Evolutionary conservation across 1,140 invertebrate species (phyloP), one percentile per base, ranked within the genome.

Genomic region (Riptortus pedestris): DNA sequence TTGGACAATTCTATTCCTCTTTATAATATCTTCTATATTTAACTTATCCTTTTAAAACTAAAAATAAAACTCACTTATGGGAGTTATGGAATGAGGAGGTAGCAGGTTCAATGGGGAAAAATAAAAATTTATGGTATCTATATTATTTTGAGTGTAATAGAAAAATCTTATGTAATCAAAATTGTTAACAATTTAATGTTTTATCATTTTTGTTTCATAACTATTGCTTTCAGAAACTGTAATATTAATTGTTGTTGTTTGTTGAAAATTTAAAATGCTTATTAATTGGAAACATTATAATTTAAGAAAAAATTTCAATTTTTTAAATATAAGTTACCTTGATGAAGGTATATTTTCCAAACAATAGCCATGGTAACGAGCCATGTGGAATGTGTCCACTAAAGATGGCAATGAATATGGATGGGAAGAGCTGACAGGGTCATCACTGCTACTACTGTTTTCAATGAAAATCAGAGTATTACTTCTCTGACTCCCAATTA

Each of bases 391-490:
- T 2, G 24, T 27, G 22, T 57, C 52, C 7, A 14, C 27, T 26
- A 57, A 16, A 14, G 52, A 57, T 12, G 52, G 52, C 18, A 57
- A 26, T 1, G 52, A 18, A 26, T 27, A 57, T 1, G 52, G 52
- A 5, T 57, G 2, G n/a, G 27, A 18, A 22, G n/a, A n/a, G 14
- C 52, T 29, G 27, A 4, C 4, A 5, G 5, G 4, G 4, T 27
- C 2, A 26, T 57, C 14, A n/a, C 22, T n/a, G n/a, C 16, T n/a
- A 18, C 52, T 1, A 57, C 27, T 26, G 24, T 57, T 57, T 26
- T 57, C 52, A n/a, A 57, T 29, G 4, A 29, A 5, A 22, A 57
- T 26, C 3, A 57, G 20, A n/a, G 52, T 57, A 57, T 57, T 26
- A 57, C 24, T 57, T 16, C 16, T 26, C 14, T 27, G 22, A 24